Evolutionary conservation across 2,797 vertebrate genomes (phyloP).

Genomic region (Podargus strigoides): DNA sequence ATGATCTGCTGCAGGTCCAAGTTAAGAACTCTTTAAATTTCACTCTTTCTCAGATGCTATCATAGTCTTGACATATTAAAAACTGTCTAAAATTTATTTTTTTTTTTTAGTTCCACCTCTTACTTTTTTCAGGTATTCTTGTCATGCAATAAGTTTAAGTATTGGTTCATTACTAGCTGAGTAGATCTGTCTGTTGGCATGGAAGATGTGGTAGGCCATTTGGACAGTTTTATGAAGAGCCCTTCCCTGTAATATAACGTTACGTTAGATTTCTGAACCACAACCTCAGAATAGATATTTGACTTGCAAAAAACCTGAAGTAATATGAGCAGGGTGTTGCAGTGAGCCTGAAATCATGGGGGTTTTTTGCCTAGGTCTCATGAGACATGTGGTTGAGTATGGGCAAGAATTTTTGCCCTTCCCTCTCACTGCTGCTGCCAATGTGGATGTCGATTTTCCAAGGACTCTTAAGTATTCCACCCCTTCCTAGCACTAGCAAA

Average conservation of each 20-base stretch:
- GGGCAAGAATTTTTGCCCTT: neutral
- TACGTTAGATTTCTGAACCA: neutral
- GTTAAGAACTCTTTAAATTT: neutral
- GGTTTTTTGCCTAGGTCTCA: rapidly evolving
- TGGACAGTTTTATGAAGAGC: neutral
- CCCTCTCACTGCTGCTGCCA: neutral
- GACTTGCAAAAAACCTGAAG: neutral
- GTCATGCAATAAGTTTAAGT: neutral
- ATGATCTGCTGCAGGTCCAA: neutral
- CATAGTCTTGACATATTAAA: neutral
- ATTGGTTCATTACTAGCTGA: neutral
- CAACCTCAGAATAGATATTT: neutral
- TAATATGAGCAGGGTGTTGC: neutral
- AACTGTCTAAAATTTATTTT: neutral
- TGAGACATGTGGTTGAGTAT: neutral
- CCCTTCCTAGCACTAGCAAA: neutral
- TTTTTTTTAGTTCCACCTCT: neutral
- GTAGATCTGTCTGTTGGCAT: neutral
- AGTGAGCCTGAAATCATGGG: neutral
- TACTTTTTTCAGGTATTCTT: neutral
- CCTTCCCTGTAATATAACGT: neutral
- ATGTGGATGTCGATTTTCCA: neutral
- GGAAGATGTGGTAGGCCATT: neutral
- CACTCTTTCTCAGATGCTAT: neutral
- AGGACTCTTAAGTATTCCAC: neutral